Conservation (phyloP, 2,797 vertebrate genomes). For the Liasis olivaceus region DNA sequence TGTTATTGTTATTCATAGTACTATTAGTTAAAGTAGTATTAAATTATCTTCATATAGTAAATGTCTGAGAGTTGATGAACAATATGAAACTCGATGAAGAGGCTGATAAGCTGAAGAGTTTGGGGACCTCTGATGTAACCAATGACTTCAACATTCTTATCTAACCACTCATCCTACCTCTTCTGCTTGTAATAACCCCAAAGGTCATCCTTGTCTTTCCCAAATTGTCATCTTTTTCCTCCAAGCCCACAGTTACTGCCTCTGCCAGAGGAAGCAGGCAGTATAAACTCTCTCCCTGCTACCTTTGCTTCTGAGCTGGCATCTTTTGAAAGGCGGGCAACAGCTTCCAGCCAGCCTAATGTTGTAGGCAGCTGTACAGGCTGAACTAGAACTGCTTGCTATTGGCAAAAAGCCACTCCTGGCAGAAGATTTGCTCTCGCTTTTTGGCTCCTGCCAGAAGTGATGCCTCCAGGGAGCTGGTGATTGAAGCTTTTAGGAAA, state of each 20-base stretch:
- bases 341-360: neutral
- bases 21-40: neutral
- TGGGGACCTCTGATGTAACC: neutral
- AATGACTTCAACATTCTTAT: neutral
- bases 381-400: neutral
- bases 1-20: neutral
- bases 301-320: neutral
- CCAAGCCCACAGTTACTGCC: neutral
- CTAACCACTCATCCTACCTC: neutral
- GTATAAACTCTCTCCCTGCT: neutral
- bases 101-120: neutral
- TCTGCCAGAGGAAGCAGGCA: neutral
- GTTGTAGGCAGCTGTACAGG: neutral
- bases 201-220: neutral
- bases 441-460: neutral
- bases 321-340: neutral
- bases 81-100: neutral
- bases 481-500: neutral
- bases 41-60: neutral
- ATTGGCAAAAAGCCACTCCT: neutral
- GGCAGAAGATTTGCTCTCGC: neutral
- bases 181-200: neutral
- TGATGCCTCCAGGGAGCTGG: neutral
- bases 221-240: neutral
- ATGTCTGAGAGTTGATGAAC: neutral